A percentile compares a stretch with the other conserved stretches of the same genome.
Evolutionary conservation across 2,888 invertebrate genomes (phyloP).

Genomic region (Lingula anatina): DNA sequence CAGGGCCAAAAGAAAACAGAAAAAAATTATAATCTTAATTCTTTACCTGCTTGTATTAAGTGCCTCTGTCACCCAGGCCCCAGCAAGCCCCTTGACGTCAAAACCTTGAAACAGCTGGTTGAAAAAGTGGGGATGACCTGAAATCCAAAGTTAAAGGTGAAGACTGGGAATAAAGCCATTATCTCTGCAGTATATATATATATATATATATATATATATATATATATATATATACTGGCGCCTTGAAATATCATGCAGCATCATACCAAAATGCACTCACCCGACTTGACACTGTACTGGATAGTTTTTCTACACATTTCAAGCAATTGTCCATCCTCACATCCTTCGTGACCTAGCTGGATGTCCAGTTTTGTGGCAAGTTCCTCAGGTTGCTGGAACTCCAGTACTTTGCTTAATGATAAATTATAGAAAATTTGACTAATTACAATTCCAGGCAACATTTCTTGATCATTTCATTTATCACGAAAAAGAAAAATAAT

Average conservation of each 20-base stretch:
- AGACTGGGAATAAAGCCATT: too few species aligned
- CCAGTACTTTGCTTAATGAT: constrained; percentile 61
- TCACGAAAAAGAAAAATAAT: too few species aligned
- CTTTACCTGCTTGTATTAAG: constrained; percentile 71
- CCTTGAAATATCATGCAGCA: too few species aligned
- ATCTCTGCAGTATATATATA: too few species aligned
- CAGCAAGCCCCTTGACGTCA: constrained; percentile 70
- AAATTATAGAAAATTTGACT: not conserved
- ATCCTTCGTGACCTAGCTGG: constrained; percentile 27
- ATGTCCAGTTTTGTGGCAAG: constrained; percentile 60
- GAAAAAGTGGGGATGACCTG: constrained; percentile 68
- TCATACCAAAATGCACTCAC: constrained; percentile 20
- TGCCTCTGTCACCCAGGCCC: constrained; percentile 71
- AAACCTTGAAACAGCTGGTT: constrained; percentile 74
- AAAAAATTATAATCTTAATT: too few species aligned
- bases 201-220: too few species aligned
- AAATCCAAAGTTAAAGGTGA: not conserved
- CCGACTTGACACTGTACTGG: constrained; percentile 70
- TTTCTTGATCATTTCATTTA: too few species aligned
- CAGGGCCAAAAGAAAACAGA: too few species aligned
- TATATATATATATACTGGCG: too few species aligned
- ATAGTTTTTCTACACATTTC: constrained; percentile 60
- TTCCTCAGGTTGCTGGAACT: constrained; percentile 72
- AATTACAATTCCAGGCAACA: not conserved
- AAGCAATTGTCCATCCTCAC: constrained; percentile 63